These are phyloP conservation scores for Epinotia demarniana DNA, from an alignment of 2,888 invertebrate species.

Conservation along the genomic window DNA sequence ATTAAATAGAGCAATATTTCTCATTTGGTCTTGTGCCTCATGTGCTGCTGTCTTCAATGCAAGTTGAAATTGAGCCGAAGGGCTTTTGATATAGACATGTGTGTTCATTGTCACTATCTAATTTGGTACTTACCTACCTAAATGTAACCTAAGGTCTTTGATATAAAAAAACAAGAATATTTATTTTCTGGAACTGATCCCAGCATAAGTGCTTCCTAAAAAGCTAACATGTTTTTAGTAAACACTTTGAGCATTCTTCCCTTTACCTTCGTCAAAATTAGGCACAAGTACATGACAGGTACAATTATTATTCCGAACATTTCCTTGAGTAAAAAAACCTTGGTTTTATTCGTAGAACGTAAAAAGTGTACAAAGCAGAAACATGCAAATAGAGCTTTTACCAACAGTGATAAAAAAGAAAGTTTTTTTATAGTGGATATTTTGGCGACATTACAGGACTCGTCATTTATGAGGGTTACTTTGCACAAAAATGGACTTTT, in stretches of 20 bases:
- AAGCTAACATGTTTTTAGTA: neutral
- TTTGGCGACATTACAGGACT: conserved; percentile 38
- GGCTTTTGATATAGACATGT: neutral
- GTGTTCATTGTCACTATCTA: neutral
- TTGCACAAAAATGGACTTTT: conserved; percentile 40
- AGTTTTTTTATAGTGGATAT: conserved; percentile 43
- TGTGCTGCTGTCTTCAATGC: neutral
- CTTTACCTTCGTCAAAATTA: conserved; percentile 20
- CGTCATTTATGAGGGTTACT: conserved; percentile 43
- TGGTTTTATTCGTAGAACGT: conserved; percentile 35
- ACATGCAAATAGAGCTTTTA: conserved; percentile 44
- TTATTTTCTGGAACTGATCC: too few relatives aligned
- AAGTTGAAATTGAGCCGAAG: neutral
- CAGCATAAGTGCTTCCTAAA: neutral
- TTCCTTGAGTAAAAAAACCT: conserved; percentile 36
- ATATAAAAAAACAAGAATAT: too few relatives aligned
- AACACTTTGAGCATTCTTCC: neutral
- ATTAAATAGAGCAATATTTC: neutral
- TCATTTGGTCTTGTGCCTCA: neutral
- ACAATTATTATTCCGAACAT: conserved; percentile 31
- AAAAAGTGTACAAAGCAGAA: conserved; percentile 41
- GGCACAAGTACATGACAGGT: conserved; percentile 24
- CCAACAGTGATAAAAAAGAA: conserved; percentile 43
- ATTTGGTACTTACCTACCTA: neutral
- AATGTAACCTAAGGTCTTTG: neutral